Evolutionary conservation across 35 echinoderm and acorn worm species (phyloP).

Genomic region (Acanthaster planci): DNA sequence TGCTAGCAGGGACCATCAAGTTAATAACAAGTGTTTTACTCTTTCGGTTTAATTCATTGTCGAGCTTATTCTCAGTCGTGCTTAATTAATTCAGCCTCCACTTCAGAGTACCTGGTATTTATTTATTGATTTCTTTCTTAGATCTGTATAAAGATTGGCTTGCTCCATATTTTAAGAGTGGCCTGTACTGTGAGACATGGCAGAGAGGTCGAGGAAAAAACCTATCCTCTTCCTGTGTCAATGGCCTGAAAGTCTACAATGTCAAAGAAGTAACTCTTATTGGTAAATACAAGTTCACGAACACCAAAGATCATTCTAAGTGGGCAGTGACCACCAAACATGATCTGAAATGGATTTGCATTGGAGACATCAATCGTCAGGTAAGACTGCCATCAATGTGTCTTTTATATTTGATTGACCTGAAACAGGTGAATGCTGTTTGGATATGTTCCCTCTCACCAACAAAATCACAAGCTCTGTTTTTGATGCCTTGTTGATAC

Average conservation of each 20-base stretch:
- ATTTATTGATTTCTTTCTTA: constrained; percentile 15
- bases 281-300: background rate
- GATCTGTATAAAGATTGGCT: constrained; percentile 47
- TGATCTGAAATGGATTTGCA: constrained; percentile 17
- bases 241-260: constrained; percentile 26
- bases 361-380: constrained; percentile 49
- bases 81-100: too few species aligned
- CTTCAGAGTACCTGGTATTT: too few species aligned
- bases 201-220: constrained; percentile 10
- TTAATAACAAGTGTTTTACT: too few species aligned
- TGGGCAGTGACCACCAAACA: constrained; percentile 38
- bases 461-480: too few species aligned
- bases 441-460: too few species aligned
- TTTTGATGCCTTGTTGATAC: too few species aligned
- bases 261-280: background rate
- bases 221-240: constrained; percentile 12
- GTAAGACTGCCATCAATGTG: background rate
- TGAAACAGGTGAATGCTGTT: too few species aligned
- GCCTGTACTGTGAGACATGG: constrained; percentile 40
- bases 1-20: too few species aligned
- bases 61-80: too few species aligned
- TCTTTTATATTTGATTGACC: too few species aligned
- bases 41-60: too few species aligned
- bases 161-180: constrained; percentile 40
- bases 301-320: constrained; percentile 54